Percentiles rank a stretch among this genome's conserved stretches.
phyloP scores from a whole-genome alignment of 2,888 invertebrate genomes.

The Diplolepis rosae region DNA sequence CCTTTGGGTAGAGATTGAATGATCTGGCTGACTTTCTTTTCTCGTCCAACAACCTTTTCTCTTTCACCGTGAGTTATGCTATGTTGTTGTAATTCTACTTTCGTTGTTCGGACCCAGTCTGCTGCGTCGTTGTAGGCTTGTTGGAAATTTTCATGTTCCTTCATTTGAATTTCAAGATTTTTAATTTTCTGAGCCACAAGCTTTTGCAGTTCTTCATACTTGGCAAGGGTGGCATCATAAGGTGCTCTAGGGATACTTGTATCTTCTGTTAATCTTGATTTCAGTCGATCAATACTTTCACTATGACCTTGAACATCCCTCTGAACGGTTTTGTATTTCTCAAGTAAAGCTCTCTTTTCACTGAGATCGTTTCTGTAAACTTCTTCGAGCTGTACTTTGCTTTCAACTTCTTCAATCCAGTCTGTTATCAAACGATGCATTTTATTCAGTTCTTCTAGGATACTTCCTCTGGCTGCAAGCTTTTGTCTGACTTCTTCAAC shows the following conservation, averaged over 20 bases:
- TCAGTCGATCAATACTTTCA: conserved; percentile 86
- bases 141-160: conserved; percentile 90
- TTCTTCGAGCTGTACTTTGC: conserved; percentile 85
- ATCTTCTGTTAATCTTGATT: conserved; percentile 83
- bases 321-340: conserved; percentile 89
- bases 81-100: conserved; percentile 88
- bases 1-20: conserved; percentile 82
- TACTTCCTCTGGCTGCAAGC: conserved; percentile 83
- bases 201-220: conserved; percentile 82
- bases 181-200: conserved; percentile 80
- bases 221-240: conserved; percentile 82
- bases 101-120: conserved; percentile 89
- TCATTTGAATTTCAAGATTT: conserved; percentile 87
- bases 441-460: conserved; percentile 92
- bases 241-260: conserved; percentile 80
- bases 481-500: conserved; percentile 86
- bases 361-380: conserved; percentile 87
- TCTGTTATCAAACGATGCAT: conserved; percentile 85
- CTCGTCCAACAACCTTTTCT: conserved; percentile 84
- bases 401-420: conserved; percentile 92
- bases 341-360: conserved; percentile 91
- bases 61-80: conserved; percentile 93
- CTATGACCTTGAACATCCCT: conserved; percentile 88
- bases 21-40: conserved; percentile 83
- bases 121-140: conserved; percentile 86